Percentiles rank a stretch among this genome's conserved stretches.
Evolutionary conservation across 2,888 invertebrate genomes (phyloP).

Genomic region (Dynastes hyllus): DNA sequence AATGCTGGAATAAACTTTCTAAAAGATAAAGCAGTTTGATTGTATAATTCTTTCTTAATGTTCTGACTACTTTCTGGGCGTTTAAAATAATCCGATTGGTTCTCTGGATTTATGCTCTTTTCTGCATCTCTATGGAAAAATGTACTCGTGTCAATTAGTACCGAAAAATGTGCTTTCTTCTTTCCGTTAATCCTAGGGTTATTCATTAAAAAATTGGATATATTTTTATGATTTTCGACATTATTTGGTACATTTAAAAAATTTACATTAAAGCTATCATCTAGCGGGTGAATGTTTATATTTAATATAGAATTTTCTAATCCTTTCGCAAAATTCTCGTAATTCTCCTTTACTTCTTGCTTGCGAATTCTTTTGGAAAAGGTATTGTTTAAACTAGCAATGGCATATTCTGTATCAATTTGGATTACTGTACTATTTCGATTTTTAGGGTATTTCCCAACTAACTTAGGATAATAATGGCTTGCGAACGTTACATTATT

Average conservation of each 20-base stretch:
- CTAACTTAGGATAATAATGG: slow-evolving; percentile 26
- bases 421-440: background rate
- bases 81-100: background rate
- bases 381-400: background rate
- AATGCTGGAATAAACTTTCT: slow-evolving; percentile 36
- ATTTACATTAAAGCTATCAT: slow-evolving; percentile 3
- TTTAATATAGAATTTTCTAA: background rate
- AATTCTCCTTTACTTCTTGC: background rate
- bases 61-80: background rate
- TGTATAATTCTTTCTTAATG: background rate
- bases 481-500: slow-evolving; percentile 39
- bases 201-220: slow-evolving; percentile 18
- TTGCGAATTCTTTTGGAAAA: background rate
- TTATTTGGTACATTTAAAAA: background rate
- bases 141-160: slow-evolving; percentile 38
- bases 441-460: background rate
- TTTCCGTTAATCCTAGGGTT: background rate
- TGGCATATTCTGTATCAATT: slow-evolving; percentile 24
- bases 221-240: slow-evolving; percentile 3
- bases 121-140: slow-evolving; percentile 18
- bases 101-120: background rate
- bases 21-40: slow-evolving; percentile 37
- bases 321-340: background rate
- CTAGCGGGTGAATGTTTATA: background rate
- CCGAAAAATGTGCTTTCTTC: background rate